Conservation (phyloP, 2,113 vertebrate genomes). For the Podarcis muralis region DNA sequence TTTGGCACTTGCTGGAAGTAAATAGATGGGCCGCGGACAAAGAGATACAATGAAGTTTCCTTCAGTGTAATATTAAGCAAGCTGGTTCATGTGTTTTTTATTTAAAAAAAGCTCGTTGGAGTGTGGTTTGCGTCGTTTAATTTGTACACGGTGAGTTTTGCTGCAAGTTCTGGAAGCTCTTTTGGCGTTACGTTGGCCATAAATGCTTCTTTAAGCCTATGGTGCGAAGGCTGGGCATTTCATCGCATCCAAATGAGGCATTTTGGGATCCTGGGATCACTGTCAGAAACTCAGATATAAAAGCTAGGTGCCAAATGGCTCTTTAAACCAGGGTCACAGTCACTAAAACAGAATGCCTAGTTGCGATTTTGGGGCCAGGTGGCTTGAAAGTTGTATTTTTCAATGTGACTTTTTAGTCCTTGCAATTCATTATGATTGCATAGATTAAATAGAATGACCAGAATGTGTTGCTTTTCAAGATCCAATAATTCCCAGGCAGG, state of each 20-base stretch:
- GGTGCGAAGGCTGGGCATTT: not conserved
- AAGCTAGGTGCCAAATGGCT: too few relatives aligned
- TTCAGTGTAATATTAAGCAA: not conserved
- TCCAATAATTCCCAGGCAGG: too few relatives aligned
- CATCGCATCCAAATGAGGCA: conserved; percentile 6
- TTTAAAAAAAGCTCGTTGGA: not conserved
- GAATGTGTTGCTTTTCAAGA: too few relatives aligned
- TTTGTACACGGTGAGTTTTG: conserved; percentile 1
- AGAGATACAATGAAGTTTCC: conserved; percentile 8
- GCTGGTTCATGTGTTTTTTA: conserved; percentile 7
- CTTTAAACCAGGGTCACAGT: too few relatives aligned
- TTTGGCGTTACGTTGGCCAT: not conserved
- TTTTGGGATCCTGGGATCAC: not conserved
- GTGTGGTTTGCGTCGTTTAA: conserved; percentile 39
- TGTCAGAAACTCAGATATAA: too few relatives aligned
- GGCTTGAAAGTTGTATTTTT: too few relatives aligned
- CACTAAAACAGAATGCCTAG: too few relatives aligned
- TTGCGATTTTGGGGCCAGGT: too few relatives aligned
- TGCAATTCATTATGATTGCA: too few relatives aligned
- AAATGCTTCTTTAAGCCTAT: not conserved
- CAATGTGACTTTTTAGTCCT: too few relatives aligned
- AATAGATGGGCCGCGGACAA: not conserved
- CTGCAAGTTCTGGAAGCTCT: not conserved
- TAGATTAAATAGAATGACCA: too few relatives aligned
- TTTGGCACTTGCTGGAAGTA: conserved; percentile 5